Base-by-base conservation (phyloP, 2,113 vertebrate genomes). In the Rallus limicola region DNA sequence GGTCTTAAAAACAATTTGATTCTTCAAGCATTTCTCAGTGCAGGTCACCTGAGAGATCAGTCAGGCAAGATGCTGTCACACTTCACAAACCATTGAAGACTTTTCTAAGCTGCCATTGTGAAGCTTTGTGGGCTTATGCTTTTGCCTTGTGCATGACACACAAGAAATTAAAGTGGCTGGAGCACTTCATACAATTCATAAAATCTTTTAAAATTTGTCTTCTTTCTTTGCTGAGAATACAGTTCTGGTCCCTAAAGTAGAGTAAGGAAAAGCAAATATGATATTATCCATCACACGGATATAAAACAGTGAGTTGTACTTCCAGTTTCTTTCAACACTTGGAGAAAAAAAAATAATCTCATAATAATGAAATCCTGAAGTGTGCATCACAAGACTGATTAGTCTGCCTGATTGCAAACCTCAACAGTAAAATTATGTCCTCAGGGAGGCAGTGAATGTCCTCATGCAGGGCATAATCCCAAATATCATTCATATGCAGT, bases 401-500 rank as follows among this genome's bases (percentile, higher is more conserved):
- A 77, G 67, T 93, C 59, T 93, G 86, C 78, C 82, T 92, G 63
- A 69, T 88, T 40, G 4, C 77, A 90, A 92, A 76, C 86, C 52
- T 93, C 92, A 79, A 16, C 74, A 86, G 68, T 74, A 95, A 95
- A 94, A 86, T 94, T 88, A 88, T 70, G 71, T 93, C 90, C 92
- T 97, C 71, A 58, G 92, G 75, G 90, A 94, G 64, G 70, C 62
- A 86, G 67, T 18, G 18, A 86, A 80, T 86, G 36, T 85, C 88
- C 82, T 96, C 92, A 93, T 65, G 31, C 50, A 72, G 59, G 85
- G 88, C 92, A 92, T 69, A 69, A 80, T 94, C 75, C 90, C 94
- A 96, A 96, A 88, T 92, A 94, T 80, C 71, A 90, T 90, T 96
- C 63, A 28, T 58, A 55, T 92, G 79, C 77, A 94, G 94, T 97